Base-by-base conservation (phyloP, 2,797 vertebrate species). In the Bovichtus diacanthus region DNA sequence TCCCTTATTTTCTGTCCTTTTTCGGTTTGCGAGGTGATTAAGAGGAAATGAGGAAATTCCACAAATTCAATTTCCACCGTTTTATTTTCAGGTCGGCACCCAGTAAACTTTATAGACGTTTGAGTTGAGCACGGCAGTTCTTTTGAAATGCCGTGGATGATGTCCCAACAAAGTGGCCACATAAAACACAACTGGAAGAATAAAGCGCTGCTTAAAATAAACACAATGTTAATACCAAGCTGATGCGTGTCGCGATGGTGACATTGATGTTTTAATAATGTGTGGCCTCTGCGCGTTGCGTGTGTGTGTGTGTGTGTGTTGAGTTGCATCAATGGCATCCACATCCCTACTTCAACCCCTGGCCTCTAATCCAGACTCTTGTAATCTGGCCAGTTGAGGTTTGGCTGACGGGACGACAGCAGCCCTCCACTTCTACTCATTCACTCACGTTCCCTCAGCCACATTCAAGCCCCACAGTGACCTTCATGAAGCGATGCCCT, bases 311-410 rank as follows among this genome's bases (percentile, higher is more conserved):
- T 47, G 44, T 25, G 46, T 36, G 44, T 64, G 36, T 27, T 5
- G 41, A 51, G 69, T 70, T 78, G 56, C 71, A 81, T 86, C 76
- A 76, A 31, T 80, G 39, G 18, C 70, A 82, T 83, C 83, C 81
- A 65, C 80, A 74, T 84, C 83, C 81, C 68, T 46, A 27, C 73
- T 38, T 66, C 81, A 59, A 55, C 43, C 50, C 49, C 49, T 43
- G 84, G 77, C 88, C 84, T 92, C 67, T 90, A 91, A 92, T 92
- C 83, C 84, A 84, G 74, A 74, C 60, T 66, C 85, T 82, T 86
- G 86, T 88, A 86, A 90, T 90, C 84, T 82, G 71, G 78, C 86
- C 81, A 88, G 75, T 63, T 85, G 90, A 58, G 91, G 87, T 0
- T 85, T 82, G 82, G 79, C 62, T 58, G 71, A 77, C 1, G 19